Evolutionary conservation across 2,113 vertebrate species (phyloP).

Genomic region (Paradisaea rubra): DNA sequence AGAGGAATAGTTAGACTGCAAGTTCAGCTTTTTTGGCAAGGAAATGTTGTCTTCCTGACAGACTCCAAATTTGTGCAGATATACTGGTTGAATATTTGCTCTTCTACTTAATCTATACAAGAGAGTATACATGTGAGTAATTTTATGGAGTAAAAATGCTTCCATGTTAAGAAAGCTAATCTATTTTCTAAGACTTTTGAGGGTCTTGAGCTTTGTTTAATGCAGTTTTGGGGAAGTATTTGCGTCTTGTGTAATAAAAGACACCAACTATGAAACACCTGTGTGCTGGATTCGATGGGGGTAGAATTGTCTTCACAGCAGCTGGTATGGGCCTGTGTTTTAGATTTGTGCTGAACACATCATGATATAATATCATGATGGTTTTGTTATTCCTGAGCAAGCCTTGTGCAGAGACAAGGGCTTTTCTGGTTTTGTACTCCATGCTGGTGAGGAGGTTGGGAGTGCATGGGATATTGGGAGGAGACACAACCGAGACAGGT

Average conservation of each 20-base stretch:
- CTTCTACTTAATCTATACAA: neutral
- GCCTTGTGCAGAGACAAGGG: neutral
- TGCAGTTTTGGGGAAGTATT: neutral
- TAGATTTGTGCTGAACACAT: neutral
- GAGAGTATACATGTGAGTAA: neutral
- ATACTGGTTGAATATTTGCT: neutral
- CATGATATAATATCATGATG: neutral
- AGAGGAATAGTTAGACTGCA: neutral
- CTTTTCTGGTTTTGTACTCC: neutral
- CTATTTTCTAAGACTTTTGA: neutral
- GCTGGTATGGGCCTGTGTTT: neutral
- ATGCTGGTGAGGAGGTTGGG: neutral
- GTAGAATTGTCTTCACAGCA: neutral
- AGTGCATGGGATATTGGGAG: neutral
- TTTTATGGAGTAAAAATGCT: neutral
- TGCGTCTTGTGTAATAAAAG: neutral
- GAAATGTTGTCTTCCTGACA: neutral
- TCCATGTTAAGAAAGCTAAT: neutral
- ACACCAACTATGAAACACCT: neutral
- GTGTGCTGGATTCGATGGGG: neutral
- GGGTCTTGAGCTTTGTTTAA: neutral
- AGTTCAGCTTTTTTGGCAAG: slow-evolving; percentile 38
- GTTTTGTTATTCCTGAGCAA: neutral
- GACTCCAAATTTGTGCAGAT: neutral
- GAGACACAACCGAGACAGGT: no score